Conservation (phyloP, 1,140 invertebrate species). For the Pseudomyrmex gracilis region DNA sequence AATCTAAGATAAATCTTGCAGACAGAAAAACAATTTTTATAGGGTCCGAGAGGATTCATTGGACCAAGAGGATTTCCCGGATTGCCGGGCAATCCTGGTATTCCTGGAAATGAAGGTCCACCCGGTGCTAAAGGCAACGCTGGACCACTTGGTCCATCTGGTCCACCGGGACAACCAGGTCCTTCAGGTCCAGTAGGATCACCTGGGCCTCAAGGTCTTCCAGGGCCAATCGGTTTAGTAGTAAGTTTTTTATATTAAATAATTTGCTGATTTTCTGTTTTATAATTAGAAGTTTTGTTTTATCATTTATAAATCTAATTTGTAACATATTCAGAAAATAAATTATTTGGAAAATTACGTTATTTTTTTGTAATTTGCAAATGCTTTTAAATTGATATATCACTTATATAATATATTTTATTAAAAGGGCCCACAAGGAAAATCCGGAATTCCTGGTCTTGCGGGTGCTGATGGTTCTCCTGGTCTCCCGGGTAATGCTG, state of each 20-base stretch:
- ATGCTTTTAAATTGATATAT: background rate
- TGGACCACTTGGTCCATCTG: conserved; percentile 89
- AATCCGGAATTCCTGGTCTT: conserved; percentile 92
- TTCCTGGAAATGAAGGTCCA: conserved; percentile 91
- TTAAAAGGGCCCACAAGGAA: conserved; percentile 91
- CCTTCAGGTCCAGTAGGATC: conserved; percentile 88
- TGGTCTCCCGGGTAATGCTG: conserved; percentile 90
- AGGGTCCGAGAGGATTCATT: conserved; percentile 93
- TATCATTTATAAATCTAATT: too few relatives aligned
- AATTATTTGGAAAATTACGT: background rate
- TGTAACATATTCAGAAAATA: too few relatives aligned
- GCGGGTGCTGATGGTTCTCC: conserved; percentile 91
- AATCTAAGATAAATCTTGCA: background rate
- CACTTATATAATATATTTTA: background rate
- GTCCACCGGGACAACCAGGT: conserved; percentile 89
- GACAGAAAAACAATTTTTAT: background rate
- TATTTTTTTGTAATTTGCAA: background rate
- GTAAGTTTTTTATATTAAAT: conserved; percentile 81
- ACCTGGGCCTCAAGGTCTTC: conserved; percentile 88
- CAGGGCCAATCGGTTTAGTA: conserved; percentile 89
- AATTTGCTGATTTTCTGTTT: background rate
- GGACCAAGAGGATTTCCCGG: conserved; percentile 93
- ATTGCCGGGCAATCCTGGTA: conserved; percentile 90
- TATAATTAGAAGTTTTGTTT: too few relatives aligned
- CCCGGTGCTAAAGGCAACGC: conserved; percentile 90